These are phyloP conservation scores for Lamellibrachia luymesi DNA, from an alignment of 1,140 invertebrate species.

Conservation along the genomic window DNA sequence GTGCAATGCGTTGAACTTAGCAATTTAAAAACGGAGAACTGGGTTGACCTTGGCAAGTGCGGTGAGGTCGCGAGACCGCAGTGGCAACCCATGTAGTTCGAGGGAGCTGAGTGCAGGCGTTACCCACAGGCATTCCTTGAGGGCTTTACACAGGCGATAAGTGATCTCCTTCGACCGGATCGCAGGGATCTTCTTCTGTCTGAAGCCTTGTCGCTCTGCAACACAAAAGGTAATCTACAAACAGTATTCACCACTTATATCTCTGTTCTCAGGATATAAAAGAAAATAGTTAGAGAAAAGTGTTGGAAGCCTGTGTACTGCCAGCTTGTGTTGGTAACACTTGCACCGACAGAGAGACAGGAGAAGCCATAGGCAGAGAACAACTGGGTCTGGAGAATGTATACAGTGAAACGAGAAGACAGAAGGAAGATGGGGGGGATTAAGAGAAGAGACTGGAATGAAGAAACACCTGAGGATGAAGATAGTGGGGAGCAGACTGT, in stretches of 20 bases:
- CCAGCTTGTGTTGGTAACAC: too few species aligned
- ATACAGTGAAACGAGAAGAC: background rate
- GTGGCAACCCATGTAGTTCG: slow-evolving; percentile 51
- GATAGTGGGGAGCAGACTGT: too few species aligned
- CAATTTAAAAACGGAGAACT: background rate
- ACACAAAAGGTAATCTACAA: background rate
- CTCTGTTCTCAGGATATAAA: too few species aligned
- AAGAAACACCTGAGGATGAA: too few species aligned
- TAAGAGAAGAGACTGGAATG: too few species aligned
- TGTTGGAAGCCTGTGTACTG: background rate
- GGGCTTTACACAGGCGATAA: slow-evolving; percentile 49
- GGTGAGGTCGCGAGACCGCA: slow-evolving; percentile 47
- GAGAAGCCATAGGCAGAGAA: too few species aligned
- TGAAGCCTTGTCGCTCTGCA: background rate
- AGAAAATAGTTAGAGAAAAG: background rate
- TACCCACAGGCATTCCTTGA: slow-evolving; percentile 49
- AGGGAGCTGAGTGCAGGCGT: slow-evolving; percentile 45
- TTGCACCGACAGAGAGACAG: too few species aligned
- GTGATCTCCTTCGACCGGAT: slow-evolving; percentile 55
- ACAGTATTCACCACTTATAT: too few species aligned
- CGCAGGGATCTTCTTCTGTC: slow-evolving; percentile 47
- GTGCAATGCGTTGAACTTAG: background rate
- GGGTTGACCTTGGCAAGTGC: slow-evolving; percentile 46
- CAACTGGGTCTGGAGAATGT: background rate
- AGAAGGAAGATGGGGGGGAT: too few species aligned